Percentiles rank a stretch among this genome's conserved stretches.
These are phyloP conservation scores for Diceros bicornis DNA, from an alignment of 2,797 vertebrate species.

Conservation along the genomic window DNA sequence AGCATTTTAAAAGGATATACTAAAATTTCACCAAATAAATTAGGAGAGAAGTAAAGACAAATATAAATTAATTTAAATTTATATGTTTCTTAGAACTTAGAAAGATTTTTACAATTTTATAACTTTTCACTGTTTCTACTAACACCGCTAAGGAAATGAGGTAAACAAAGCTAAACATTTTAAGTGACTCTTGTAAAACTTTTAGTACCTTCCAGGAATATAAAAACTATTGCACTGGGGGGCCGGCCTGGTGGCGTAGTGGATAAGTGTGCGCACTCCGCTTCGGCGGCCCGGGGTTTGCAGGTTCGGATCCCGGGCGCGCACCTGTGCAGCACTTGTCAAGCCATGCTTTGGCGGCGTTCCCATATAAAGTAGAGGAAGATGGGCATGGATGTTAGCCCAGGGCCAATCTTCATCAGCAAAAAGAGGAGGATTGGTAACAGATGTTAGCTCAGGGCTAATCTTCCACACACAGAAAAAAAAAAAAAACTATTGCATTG, in stretches of 20 bases:
- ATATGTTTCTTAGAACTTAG: background rate
- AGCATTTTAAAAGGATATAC: background rate
- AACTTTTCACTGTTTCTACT: background rate
- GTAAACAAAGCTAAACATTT: background rate
- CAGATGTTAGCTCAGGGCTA: too few relatives aligned
- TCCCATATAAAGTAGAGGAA: too few relatives aligned
- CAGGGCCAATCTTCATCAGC: too few relatives aligned
- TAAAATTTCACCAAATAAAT: conserved; percentile 7
- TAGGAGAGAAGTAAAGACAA: background rate
- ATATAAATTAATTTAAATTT: background rate
- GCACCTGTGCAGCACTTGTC: too few relatives aligned
- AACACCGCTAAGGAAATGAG: background rate
- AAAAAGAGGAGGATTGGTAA: too few relatives aligned
- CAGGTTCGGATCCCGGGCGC: too few relatives aligned
- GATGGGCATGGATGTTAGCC: too few relatives aligned
- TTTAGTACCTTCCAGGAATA: background rate
- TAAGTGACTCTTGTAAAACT: background rate
- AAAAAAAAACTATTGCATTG: background rate
- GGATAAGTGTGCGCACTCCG: too few relatives aligned
- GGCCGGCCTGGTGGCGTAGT: too few relatives aligned
- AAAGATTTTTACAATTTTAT: background rate
- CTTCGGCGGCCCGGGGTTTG: too few relatives aligned
- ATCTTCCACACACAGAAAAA: too few relatives aligned
- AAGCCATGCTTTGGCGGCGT: too few relatives aligned
- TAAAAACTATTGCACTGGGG: background rate